A percentile compares a stretch with the other conserved stretches of the same genome.
Evolutionary conservation across 2,888 invertebrate genomes (phyloP).

Genomic region (Drosophila borealis): DNA sequence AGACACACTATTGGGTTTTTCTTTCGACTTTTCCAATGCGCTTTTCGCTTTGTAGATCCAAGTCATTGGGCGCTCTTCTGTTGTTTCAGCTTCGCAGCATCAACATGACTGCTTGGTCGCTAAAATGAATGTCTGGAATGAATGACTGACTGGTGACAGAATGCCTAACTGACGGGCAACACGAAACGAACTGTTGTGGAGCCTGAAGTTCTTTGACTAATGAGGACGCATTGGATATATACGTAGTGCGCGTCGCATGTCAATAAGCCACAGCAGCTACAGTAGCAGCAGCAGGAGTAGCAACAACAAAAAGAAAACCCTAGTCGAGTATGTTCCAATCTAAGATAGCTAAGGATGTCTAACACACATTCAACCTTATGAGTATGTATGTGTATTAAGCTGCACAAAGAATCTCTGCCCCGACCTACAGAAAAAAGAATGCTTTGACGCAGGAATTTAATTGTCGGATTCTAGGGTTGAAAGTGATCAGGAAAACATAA

Average conservation of each 20-base stretch:
- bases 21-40: no score
- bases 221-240: slow-evolving; percentile 49
- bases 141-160: slow-evolving; percentile 38
- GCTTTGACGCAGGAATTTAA: no score
- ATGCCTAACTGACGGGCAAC: slow-evolving; percentile 42
- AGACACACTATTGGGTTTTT: no score
- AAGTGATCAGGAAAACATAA: no score
- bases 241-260: slow-evolving; percentile 36
- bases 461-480: no score
- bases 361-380: background rate
- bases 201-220: slow-evolving; percentile 47
- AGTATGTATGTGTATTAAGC: background rate
- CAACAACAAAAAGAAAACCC: slow-evolving; percentile 5
- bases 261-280: slow-evolving; percentile 19
- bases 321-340: slow-evolving; percentile 5
- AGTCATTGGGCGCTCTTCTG: no score
- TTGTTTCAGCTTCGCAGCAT: no score
- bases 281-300: slow-evolving; percentile 7
- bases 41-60: no score
- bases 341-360: background rate
- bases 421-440: background rate
- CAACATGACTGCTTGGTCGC: background rate
- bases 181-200: slow-evolving; percentile 12
- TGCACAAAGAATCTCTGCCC: background rate
- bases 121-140: slow-evolving; percentile 29